Evolutionary conservation across 2,113 vertebrate genomes (phyloP), one percentile per base, ranked within the genome.

Genomic region (Lophotis ruficrista): DNA sequence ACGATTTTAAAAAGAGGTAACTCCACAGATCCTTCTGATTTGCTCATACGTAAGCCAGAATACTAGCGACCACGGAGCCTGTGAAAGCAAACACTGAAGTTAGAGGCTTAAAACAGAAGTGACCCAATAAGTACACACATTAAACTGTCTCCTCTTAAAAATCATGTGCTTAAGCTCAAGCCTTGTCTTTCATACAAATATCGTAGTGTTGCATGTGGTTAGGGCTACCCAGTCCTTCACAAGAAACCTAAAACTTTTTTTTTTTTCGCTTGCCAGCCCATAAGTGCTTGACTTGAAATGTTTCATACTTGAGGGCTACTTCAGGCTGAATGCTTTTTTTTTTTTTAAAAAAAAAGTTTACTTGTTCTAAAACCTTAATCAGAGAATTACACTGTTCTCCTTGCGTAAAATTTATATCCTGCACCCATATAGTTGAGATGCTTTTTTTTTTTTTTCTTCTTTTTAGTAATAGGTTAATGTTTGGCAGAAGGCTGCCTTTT

Each of bases 11-110:
- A 99, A 99, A 69, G 98, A 98, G 91, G 86, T 96, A 89, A 98
- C 95, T 94, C 98, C 98, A 56, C 95, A 97, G 47, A 98, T 94
- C 94, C 97, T 96, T 97, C 98, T 98, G 97, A 99, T 98, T 93
- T 99, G 98, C 97, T 99, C 98, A 87, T 99, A 99, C 1, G 97
- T 98, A 83, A 99, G 97, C 99, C 99, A 99, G 97, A 99, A 99
- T 31, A 98, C 98, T 97, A 99, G 84, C 76, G 98, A 99, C 99
- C 98, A 99, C 60, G 99, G 98, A 88, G 98, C 98, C 99, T 99
- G 97, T 76, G 96, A 98, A 96, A 97, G 87, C 90, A 98, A 97
- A 89, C 81, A 91, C 69, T 80, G 62, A 97, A 89, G n/a, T 98
- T 83, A 98, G 80, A 93, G 15, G 79, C 71, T 92, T 97, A 87